Base-by-base conservation (phyloP, 2,797 vertebrate species). In the Myotis myotis region DNA sequence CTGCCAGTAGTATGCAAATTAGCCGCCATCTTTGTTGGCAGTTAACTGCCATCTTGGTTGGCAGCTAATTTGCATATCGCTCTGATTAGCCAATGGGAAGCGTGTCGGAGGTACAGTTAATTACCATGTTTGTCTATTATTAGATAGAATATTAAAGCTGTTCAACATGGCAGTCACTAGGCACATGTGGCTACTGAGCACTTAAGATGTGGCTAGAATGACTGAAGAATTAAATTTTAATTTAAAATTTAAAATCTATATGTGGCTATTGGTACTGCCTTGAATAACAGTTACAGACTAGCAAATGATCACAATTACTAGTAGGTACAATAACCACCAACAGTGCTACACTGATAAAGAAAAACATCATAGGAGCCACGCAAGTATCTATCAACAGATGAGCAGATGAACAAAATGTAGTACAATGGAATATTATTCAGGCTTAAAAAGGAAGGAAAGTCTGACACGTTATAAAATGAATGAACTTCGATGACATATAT, bases 181-280 rank as follows among this genome's bases (percentile, higher is more conserved):
- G 22, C 41, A 80, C 66, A 60, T 66, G 28, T 84, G 55, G 51
- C 49, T 71, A 92, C 0, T 89, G 38, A 81, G 11, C n/a, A 76
- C 20, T 82, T 87, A 71, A 70, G 70, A 78, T 53, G 33, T 92
- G 57, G n/a, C 38, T 41, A 84, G 19, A 70, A 13, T 84, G 49
- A 91, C 19, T 84, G 25, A 90, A 80, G 28, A 88, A 94, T 64
- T 64, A 62, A 87, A 76, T 79, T 87, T 82, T 81, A 68, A 75
- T 55, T 74, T 90, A 78, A 89, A 81, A 57, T 85, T 66, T 89
- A 96, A 91, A 16, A 91, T 62, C 55, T 66, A 62, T 19, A 78
- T 19, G 60, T n/a, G 64, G 79, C 36, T 86, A 70, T 13, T 76
- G 66, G 51, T 82, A 78, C 25, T 49, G 49, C 15, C 41, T 3